phyloP scores from a whole-genome alignment of 2,113 vertebrate genomes.

The Piaya cayana region DNA sequence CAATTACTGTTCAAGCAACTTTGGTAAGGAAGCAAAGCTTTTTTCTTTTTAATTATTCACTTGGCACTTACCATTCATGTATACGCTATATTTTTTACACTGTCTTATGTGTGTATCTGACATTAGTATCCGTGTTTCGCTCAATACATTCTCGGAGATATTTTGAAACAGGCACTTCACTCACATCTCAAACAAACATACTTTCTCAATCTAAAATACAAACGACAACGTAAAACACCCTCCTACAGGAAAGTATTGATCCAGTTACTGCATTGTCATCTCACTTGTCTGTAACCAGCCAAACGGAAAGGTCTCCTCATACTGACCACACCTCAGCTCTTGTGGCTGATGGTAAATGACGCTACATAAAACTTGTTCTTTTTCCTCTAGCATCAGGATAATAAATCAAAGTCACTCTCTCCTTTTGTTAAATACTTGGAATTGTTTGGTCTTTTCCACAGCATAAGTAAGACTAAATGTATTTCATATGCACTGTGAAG shows the following conservation, averaged over 20 bases:
- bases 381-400: background rate
- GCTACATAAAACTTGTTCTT: background rate
- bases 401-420: background rate
- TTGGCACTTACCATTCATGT: background rate
- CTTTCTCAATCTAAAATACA: conserved; percentile 66
- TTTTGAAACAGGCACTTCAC: conserved; percentile 47
- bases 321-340: background rate
- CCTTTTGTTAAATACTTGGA: background rate
- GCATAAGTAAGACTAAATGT: background rate
- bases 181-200: conserved; percentile 42
- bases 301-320: background rate
- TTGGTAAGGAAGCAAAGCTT: conserved; percentile 83
- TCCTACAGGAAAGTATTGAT: conserved; percentile 70
- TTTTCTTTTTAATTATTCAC: conserved; percentile 31
- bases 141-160: conserved; percentile 74
- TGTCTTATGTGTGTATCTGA: conserved; percentile 14
- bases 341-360: background rate
- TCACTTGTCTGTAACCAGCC: conserved; percentile 35
- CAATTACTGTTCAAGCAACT: conserved; percentile 95
- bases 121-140: conserved; percentile 40
- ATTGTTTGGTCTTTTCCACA: background rate
- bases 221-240: conserved; percentile 44
- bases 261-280: conserved; percentile 30
- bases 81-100: conserved; percentile 37
- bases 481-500: background rate